A percentile compares a stretch with the other conserved stretches of the same genome.
Evolutionary conservation across 1,140 invertebrate species (phyloP).

Genomic region (Atopsyche davidsoni): DNA sequence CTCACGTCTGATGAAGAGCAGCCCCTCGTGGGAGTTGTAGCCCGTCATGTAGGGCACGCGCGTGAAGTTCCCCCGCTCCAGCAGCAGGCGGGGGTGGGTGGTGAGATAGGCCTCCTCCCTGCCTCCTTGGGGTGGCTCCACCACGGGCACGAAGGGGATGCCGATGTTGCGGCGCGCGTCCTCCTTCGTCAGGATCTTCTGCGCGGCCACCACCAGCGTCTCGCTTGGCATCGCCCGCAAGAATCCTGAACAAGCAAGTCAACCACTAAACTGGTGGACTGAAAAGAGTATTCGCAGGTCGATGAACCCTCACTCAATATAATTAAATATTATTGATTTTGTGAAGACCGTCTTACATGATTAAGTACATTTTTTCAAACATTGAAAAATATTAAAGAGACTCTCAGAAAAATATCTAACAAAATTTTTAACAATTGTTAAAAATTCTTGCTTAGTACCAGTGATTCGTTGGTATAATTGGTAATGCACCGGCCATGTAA

Average conservation of each 20-base stretch:
- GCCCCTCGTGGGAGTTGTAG: constrained; percentile 51
- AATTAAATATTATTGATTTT: no score
- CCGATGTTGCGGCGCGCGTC: constrained; percentile 48
- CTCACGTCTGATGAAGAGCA: constrained; percentile 49
- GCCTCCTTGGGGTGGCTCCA: constrained; percentile 36
- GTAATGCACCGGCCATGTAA: no score
- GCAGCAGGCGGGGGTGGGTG: constrained; percentile 44
- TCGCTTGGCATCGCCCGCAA: constrained; percentile 44
- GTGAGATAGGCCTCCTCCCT: constrained; percentile 50
- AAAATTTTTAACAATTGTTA: no score
- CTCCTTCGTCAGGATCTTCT: constrained; percentile 40
- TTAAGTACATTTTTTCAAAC: no score
- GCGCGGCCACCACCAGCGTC: constrained; percentile 43
- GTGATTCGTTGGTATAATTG: no score
- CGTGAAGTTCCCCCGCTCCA: constrained; percentile 45
- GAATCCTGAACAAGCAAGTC: constrained; percentile 36
- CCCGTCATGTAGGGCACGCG: constrained; percentile 51
- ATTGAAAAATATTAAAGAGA: no score
- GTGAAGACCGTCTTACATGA: no score
- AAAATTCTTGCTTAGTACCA: no score
- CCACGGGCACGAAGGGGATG: constrained; percentile 46
- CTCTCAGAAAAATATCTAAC: no score
- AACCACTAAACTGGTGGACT: no score
- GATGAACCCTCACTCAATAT: no score
- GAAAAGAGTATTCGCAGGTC: no score